Evolutionary conservation across 2,113 vertebrate genomes (phyloP).

Genomic region (Nothocercus nigrocapillus): DNA sequence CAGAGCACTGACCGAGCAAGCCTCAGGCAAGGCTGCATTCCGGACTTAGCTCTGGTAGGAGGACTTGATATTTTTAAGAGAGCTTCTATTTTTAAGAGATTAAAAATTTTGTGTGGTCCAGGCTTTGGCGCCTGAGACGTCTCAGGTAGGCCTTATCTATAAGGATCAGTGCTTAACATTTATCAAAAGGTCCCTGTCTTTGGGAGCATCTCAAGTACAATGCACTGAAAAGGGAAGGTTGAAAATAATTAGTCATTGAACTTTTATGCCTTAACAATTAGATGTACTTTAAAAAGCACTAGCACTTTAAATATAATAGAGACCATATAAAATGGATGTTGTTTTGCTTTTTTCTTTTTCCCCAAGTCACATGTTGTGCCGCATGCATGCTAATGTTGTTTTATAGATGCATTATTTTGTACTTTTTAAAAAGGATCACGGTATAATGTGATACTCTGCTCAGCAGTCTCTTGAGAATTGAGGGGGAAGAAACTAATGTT

Average conservation of each 20-base stretch:
- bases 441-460: neutral
- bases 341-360: neutral
- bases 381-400: neutral
- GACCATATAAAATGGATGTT: neutral
- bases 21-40: neutral
- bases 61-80: neutral
- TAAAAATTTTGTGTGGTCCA: neutral
- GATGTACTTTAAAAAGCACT: neutral
- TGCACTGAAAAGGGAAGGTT: neutral
- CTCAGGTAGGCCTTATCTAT: neutral
- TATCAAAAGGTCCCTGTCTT: neutral
- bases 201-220: neutral
- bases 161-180: accelerated
- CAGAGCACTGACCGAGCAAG: neutral
- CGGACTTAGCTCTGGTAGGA: neutral
- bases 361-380: neutral
- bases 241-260: neutral
- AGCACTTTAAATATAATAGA: neutral
- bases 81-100: neutral
- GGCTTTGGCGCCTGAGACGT: no score
- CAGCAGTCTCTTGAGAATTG: neutral
- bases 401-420: neutral
- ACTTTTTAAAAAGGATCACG: neutral
- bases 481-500: neutral
- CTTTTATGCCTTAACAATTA: neutral